These are phyloP conservation scores for Phaethon lepturus DNA, from an alignment of 2,113 vertebrate species.

Conservation along the genomic window DNA sequence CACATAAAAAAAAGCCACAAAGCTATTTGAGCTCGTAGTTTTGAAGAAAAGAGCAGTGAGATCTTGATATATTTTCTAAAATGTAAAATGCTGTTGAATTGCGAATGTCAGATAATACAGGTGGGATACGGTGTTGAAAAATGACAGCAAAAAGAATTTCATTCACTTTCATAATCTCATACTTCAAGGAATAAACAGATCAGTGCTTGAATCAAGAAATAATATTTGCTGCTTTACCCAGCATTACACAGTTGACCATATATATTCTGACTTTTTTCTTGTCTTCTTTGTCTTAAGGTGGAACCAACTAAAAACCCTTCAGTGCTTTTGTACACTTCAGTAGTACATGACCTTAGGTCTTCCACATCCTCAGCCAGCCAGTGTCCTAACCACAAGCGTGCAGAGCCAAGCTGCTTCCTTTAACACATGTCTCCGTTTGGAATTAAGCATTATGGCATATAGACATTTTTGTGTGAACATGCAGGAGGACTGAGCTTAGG, in stretches of 20 bases:
- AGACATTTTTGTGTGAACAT: neutral
- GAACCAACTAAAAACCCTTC: neutral
- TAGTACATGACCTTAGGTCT: neutral
- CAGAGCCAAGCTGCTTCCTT: neutral
- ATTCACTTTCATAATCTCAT: slow-evolving; percentile 1
- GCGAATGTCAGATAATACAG: neutral
- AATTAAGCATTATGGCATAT: neutral
- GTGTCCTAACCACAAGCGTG: neutral
- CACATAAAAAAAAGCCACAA: neutral
- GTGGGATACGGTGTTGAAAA: neutral
- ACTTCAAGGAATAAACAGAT: neutral
- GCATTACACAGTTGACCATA: neutral
- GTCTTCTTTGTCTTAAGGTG: neutral
- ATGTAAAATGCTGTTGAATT: neutral
- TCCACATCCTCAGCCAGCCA: neutral
- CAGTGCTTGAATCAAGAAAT: neutral
- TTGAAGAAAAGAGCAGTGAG: neutral
- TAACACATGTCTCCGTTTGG: neutral
- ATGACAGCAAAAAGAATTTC: neutral
- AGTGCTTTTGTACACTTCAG: neutral
- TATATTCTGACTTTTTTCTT: neutral
- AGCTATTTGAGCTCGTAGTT: neutral
- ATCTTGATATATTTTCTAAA: neutral
- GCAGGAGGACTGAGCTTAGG: neutral
- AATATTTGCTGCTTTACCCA: neutral